Base-by-base conservation (phyloP, 2,113 vertebrate genomes). In the Cyprinodon variegatus region DNA sequence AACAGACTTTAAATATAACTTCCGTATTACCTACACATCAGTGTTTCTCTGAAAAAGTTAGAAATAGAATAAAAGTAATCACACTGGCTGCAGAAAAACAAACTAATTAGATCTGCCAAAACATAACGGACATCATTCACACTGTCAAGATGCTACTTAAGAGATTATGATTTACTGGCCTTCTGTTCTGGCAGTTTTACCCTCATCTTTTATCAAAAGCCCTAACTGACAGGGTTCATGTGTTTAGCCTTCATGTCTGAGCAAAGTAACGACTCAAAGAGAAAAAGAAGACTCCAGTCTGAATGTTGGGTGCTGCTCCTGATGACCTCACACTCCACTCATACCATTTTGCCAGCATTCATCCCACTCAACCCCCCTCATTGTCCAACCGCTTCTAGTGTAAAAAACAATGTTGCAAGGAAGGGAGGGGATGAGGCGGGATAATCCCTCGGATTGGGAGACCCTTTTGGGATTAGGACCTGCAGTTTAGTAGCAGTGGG, bases 391-490 rank as follows among this genome's bases (percentile, higher is more conserved):
- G 71, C 74, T 84, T 66, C 64, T 63, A 67, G 64, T 76, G 17
- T 76, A 57, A 77, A 82, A 57, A 89, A 91, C 78, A 87, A 80
- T 77, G 72, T 68, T 67, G 80, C 3, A 22, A 22, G 11, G 40
- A 73, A 68, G 80, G 78, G 77, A 82, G 84, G 87, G 79, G 72
- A 57, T 36, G 83, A 88, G 86, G 90, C 62, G 78, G 87, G 83
- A 89, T 93, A 93, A 94, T 93, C 93, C 89, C 90, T 40, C 69
- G 86, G 93, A 93, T 88, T 92, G 92, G 78, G 85, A 92, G 86
- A 90, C 87, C 90, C 92, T 88, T 57, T 10, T 77, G 72, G 86
- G 93, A 93, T 93, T 92, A 93, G 50, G 82, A 70, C 66, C 75
- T 88, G 78, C 85, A 85, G 88, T 86, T 87, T 83, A 77, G 81